Evolutionary conservation across 2,888 invertebrate species (phyloP).

Genomic region (Hanleya hanleyi): DNA sequence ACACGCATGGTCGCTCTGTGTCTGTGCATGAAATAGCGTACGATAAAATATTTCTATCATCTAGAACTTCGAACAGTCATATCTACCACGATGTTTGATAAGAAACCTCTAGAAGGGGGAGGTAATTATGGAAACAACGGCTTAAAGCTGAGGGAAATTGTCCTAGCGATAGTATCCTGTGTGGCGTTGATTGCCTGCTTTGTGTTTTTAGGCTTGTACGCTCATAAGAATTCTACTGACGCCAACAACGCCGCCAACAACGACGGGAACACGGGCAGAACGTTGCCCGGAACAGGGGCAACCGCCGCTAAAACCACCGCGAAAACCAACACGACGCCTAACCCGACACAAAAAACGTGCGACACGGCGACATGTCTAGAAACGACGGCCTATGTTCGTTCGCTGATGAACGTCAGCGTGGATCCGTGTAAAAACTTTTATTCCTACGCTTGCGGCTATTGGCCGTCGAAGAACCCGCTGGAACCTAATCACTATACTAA

Average conservation of each 20-base stretch:
- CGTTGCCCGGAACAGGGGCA: not conserved
- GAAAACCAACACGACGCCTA: not conserved
- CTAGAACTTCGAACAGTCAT: too few species aligned
- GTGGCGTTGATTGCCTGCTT: not conserved
- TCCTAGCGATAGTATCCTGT: not conserved
- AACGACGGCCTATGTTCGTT: not conserved
- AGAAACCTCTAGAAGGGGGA: too few species aligned
- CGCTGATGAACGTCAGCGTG: slow-evolving; percentile 47
- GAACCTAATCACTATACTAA: slow-evolving; percentile 42
- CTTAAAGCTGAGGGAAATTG: not conserved
- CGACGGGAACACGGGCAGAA: not conserved
- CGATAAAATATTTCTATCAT: too few species aligned
- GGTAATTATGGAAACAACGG: too few species aligned
- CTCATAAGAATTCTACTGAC: too few species aligned
- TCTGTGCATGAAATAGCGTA: too few species aligned
- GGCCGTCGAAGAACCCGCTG: slow-evolving; percentile 69
- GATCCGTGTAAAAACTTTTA: slow-evolving; percentile 76
- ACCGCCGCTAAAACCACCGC: not conserved
- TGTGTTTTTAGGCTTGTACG: not conserved
- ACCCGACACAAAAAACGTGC: not conserved
- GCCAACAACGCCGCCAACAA: not conserved
- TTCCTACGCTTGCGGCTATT: slow-evolving; percentile 74
- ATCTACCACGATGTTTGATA: too few species aligned
- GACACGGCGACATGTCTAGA: not conserved
- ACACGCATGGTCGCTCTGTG: too few species aligned